These are phyloP conservation scores for Plebejus argus DNA, from an alignment of 2,888 invertebrate genomes.

Conservation along the genomic window DNA sequence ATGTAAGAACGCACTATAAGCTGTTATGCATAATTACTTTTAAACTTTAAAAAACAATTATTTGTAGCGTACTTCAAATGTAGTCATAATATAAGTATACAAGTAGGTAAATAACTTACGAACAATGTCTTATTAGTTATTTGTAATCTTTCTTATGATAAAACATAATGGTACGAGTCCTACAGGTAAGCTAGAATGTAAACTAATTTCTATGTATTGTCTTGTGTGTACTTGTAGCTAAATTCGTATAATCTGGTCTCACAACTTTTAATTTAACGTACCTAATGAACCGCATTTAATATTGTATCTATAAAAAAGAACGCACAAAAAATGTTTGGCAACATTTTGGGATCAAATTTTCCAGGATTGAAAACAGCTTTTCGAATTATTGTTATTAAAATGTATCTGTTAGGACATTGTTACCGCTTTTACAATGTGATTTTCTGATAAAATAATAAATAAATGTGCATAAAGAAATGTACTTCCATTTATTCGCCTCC, in stretches of 20 bases:
- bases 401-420: slow-evolving; percentile 52
- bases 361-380: slow-evolving; percentile 18
- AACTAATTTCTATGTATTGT: slow-evolving; percentile 1
- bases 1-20: slow-evolving; percentile 11
- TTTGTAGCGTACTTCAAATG: slow-evolving; percentile 61
- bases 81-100: slow-evolving; percentile 73
- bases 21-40: slow-evolving; percentile 40
- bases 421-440: slow-evolving; percentile 67
- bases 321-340: slow-evolving; percentile 54
- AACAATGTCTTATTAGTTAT: slow-evolving; percentile 65
- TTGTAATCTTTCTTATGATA: slow-evolving; percentile 56
- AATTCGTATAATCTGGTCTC: slow-evolving; percentile 35
- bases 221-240: slow-evolving; percentile 34
- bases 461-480: slow-evolving; percentile 59
- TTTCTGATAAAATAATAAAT: slow-evolving; percentile 66
- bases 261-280: slow-evolving; percentile 37
- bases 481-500: slow-evolving; percentile 36
- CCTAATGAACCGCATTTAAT: slow-evolving; percentile 34
- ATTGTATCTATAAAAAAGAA: slow-evolving; percentile 37
- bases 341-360: slow-evolving; percentile 40
- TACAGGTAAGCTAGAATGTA: slow-evolving; percentile 39
- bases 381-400: slow-evolving; percentile 29
- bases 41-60: slow-evolving; percentile 42
- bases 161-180: slow-evolving; percentile 49
- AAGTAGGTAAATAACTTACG: slow-evolving; percentile 62